Evolutionary conservation across 2,113 vertebrate species (phyloP).

Genomic region (Dascyllus trimaculatus): DNA sequence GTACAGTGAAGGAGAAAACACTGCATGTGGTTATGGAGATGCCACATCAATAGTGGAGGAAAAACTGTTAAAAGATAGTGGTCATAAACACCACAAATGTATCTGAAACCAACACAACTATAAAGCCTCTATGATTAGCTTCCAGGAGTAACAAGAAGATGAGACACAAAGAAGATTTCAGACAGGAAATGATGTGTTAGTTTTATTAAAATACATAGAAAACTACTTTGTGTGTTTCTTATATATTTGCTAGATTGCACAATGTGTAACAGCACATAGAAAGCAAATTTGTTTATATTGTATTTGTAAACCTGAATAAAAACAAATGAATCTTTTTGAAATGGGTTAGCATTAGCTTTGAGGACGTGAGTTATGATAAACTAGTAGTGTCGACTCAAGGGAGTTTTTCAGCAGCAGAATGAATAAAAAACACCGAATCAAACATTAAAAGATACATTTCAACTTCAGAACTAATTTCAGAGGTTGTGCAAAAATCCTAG

Average conservation of each 20-base stretch:
- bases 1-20: constrained; percentile 65
- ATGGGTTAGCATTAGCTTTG: constrained; percentile 52
- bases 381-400: constrained; percentile 39
- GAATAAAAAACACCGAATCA: constrained; percentile 58
- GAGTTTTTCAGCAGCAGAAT: constrained; percentile 63
- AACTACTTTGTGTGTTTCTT: constrained; percentile 86
- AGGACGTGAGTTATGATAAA: constrained; percentile 52
- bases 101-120: constrained; percentile 37
- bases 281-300: constrained; percentile 69
- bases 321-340: constrained; percentile 61
- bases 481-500: constrained; percentile 76
- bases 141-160: constrained; percentile 68
- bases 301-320: constrained; percentile 73
- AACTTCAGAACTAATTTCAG: constrained; percentile 64
- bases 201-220: constrained; percentile 92
- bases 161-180: constrained; percentile 83
- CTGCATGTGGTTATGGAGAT: constrained; percentile 62
- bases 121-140: constrained; percentile 40
- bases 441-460: constrained; percentile 69
- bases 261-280: constrained; percentile 84
- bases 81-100: constrained; percentile 15
- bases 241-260: constrained; percentile 83
- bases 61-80: constrained; percentile 59
- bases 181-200: constrained; percentile 84
- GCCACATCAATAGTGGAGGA: constrained; percentile 42